Base-by-base conservation (phyloP, 2,113 vertebrate genomes). In the Glareola pratincola region DNA sequence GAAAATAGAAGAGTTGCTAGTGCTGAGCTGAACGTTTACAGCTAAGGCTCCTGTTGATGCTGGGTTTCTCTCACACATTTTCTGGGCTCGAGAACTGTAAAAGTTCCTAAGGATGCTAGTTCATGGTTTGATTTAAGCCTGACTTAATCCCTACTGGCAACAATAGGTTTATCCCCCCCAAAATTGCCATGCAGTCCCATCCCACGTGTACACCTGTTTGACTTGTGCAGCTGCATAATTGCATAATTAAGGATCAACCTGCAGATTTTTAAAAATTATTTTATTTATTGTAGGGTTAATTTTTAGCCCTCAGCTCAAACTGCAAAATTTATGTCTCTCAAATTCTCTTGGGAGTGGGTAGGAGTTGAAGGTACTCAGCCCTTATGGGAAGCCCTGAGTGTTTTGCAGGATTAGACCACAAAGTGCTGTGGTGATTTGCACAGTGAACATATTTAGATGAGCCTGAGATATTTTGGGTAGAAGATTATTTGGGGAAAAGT, bases 401-500 rank as follows among this genome's bases (percentile, higher is more conserved):
- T 73, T 85, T 92, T 88, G 37, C 78, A 88, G 94, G 64, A 87
- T 92, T 71, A 75, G 85, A 93, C 72, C 73, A 67, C 56, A 43
- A 75, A 91, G 53, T 53, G 60, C 79, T 93, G 79, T 92, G 72
- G 34, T 93, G 91, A 64, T 92, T n/a, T 87, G 64, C 57, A 62
- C 51, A 43, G 24, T 53, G 45, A 14, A 15, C 47, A 5, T 50
- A 85, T 81, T 91, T 96, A 87, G 89, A 94, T 72, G 62, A 32
- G 51, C 26, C 54, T 48, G 68, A 84, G 75, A 43, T 96, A 96
- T 92, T 93, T 87, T 84, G 83, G 80, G 77, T 74, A 30, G 60
- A 87, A 78, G 77, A 88, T 75, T 94, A 91, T 95, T 96, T 94
- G 86, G 73, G 89, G 32, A 80, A 80, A 91, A 85, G 77, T 75